phyloP scores from a whole-genome alignment of 2,797 vertebrate genomes.

The Xiphophorus birchmanni region DNA sequence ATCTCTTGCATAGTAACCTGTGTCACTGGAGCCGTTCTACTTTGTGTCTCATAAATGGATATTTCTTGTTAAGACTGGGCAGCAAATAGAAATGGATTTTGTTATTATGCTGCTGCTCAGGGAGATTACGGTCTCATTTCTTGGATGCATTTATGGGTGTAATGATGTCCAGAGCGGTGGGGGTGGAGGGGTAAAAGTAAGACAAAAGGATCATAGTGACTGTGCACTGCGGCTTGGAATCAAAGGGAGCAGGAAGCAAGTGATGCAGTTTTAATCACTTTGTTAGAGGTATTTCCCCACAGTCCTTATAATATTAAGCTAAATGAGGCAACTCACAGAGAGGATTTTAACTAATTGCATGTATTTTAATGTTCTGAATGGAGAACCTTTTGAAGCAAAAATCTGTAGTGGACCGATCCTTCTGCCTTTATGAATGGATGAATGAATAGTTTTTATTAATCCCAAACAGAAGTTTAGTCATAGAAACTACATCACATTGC shows the following conservation, averaged over 20 bases:
- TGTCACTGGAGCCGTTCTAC: slow-evolving; percentile 30
- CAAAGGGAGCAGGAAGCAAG: neutral
- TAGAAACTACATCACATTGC: neutral
- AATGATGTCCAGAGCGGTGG: slow-evolving; percentile 28
- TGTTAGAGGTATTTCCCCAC: neutral
- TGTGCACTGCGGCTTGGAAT: slow-evolving; percentile 20
- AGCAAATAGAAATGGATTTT: slow-evolving; percentile 40
- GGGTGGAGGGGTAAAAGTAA: slow-evolving; percentile 18
- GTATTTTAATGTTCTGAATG: neutral
- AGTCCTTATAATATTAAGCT: neutral
- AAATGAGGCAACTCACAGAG: neutral
- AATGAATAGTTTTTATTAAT: no score
- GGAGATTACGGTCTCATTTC: slow-evolving; percentile 24
- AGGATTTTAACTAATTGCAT: neutral
- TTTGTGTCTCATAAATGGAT: slow-evolving; percentile 33
- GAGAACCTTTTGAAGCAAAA: neutral
- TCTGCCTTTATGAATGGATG: neutral
- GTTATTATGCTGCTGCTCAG: slow-evolving; percentile 22
- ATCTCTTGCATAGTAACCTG: slow-evolving; percentile 31
- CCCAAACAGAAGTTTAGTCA: neutral
- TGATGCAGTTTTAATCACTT: neutral
- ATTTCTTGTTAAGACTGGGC: slow-evolving; percentile 21
- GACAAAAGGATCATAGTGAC: slow-evolving; percentile 34
- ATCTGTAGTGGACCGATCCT: neutral
- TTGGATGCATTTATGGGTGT: slow-evolving; percentile 24